Evolutionary conservation across 2,113 vertebrate genomes (phyloP).

Genomic region (Melospiza georgiana): DNA sequence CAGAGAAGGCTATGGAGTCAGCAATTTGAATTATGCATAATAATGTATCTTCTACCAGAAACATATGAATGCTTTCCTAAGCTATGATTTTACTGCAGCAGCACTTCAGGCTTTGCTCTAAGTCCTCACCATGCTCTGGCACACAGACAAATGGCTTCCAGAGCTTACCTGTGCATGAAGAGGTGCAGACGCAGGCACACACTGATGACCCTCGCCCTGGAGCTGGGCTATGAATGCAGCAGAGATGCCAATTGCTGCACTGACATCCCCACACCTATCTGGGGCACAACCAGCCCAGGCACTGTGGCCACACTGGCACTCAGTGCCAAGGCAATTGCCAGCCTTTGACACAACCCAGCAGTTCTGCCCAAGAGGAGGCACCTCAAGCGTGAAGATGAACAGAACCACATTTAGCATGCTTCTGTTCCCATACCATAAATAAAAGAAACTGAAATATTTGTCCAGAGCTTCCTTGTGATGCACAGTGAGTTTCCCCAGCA

Average conservation of each 20-base stretch:
- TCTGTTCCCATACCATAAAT: not conserved
- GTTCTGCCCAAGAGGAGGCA: not conserved
- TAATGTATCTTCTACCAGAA: not conserved
- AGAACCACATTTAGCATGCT: not conserved
- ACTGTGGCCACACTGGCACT: not conserved
- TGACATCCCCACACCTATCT: not conserved
- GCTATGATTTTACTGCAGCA: not conserved
- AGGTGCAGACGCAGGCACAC: not conserved
- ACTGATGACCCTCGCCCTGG: not conserved
- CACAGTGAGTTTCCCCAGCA: not conserved
- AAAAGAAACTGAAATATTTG: not conserved
- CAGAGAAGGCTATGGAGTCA: fast-evolving
- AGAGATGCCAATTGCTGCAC: not conserved
- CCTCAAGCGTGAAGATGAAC: not conserved
- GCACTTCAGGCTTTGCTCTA: not conserved
- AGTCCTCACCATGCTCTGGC: not conserved
- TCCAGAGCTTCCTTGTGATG: not conserved
- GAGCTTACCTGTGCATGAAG: not conserved
- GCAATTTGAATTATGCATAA: not conserved
- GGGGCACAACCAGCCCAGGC: not conserved
- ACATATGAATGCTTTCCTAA: not conserved
- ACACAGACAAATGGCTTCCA: not conserved
- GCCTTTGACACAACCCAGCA: not conserved
- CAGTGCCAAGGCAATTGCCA: not conserved
- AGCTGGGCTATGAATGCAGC: not conserved